A percentile compares a stretch with the other conserved stretches of the same genome.
Conservation (phyloP, 2,888 invertebrate genomes). For the Mylabris sibirica region DNA sequence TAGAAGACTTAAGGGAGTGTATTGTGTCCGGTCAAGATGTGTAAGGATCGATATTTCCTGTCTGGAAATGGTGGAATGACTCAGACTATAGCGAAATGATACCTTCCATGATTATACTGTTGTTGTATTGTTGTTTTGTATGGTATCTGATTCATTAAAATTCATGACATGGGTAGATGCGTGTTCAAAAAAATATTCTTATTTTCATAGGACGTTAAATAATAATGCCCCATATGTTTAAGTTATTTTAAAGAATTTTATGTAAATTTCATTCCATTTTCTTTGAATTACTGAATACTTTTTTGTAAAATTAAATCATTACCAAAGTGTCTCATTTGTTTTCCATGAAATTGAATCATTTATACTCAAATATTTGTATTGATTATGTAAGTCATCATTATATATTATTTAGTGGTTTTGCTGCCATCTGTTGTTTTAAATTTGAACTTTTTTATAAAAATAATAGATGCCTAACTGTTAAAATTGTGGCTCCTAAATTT, state of each 20-base stretch:
- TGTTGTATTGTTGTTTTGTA: neutral
- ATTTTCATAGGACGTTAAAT: neutral
- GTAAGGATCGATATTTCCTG: conserved; percentile 1
- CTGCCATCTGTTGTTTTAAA: neutral
- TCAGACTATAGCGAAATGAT: conserved; percentile 1
- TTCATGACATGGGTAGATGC: neutral
- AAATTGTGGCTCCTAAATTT: neutral
- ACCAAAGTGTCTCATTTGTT: neutral
- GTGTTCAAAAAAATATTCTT: neutral
- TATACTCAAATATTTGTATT: neutral
- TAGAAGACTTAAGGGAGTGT: neutral
- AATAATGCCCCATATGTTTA: no score
- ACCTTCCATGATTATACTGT: neutral
- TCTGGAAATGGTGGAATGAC: neutral
- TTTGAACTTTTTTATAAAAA: neutral
- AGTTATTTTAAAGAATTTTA: no score
- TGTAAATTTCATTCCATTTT: neutral
- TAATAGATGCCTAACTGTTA: neutral
- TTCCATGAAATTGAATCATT: neutral
- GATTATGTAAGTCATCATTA: neutral
- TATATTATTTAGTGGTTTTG: neutral
- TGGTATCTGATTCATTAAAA: neutral
- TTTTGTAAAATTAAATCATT: neutral
- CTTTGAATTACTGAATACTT: neutral
- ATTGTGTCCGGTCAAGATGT: conserved; percentile 2